Evolutionary conservation across 2,797 vertebrate species (phyloP).

Genomic region (Kryptopterus vitreolus): DNA sequence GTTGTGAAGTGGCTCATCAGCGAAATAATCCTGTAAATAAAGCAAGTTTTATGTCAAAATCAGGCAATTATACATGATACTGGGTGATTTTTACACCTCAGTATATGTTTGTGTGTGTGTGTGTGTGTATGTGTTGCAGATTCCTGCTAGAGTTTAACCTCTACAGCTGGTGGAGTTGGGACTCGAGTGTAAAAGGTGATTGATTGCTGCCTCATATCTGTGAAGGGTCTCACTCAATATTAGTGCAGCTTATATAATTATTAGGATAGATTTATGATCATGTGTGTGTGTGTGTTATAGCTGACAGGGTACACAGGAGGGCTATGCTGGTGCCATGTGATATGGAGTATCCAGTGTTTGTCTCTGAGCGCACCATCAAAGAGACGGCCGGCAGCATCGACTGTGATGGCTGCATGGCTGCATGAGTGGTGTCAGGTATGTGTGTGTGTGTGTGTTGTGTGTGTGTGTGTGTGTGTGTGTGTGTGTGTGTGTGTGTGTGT

Average conservation of each 20-base stretch:
- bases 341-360: slow-evolving; percentile 96
- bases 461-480: neutral
- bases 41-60: slow-evolving; percentile 60
- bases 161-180: slow-evolving; percentile 95
- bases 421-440: slow-evolving; percentile 63
- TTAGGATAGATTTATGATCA: neutral
- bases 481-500: neutral
- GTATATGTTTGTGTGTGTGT: slow-evolving; percentile 2
- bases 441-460: slow-evolving; percentile 23
- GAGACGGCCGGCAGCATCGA: slow-evolving; percentile 93
- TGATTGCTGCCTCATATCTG: neutral
- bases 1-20: slow-evolving; percentile 94
- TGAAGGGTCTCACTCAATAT: too few relatives aligned
- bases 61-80: neutral
- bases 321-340: slow-evolving; percentile 93
- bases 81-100: neutral
- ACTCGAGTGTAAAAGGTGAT: slow-evolving; percentile 87
- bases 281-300: slow-evolving; percentile 63
- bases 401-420: slow-evolving; percentile 92
- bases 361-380: slow-evolving; percentile 97
- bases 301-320: slow-evolving; percentile 82
- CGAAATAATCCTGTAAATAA: slow-evolving; percentile 87
- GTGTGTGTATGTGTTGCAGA: slow-evolving; percentile 67
- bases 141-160: slow-evolving; percentile 97
- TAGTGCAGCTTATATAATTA: neutral